Base-by-base conservation (phyloP, 1,140 invertebrate species). In the Drosophila malerkotliana region DNA sequence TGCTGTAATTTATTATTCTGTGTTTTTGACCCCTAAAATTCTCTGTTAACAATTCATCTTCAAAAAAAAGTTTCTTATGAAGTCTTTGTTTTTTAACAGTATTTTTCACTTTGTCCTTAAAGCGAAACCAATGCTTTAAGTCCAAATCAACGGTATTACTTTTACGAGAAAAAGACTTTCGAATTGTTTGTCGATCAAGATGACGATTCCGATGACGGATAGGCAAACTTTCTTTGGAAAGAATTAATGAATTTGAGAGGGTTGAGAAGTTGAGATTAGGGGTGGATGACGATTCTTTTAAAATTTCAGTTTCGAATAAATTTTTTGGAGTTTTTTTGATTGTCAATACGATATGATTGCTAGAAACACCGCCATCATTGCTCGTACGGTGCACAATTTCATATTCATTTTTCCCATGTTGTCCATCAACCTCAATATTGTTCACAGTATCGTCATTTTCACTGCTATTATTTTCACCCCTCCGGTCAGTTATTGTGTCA, bases 291-390 rank as follows among this genome's bases (percentile, higher is more conserved):
- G 15, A 2, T 8, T 10, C 56, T 28, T 45, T 67, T 9, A 30
- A 12, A 12, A 26, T 55, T 26, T 0, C 26, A 9, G 5, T 24
- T n/a, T 63, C 52, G 14, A 24, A 0, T 81, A 84, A 8, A 82
- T 91, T 67, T 84, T 88, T 85, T 21, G 87, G 90, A 4, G 80
- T 91, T 69, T 91, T 91, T 24, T 91, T 91, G 57, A 91, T 90
- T 44, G 90, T 91, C 62, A 91, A 52, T 2, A 91, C 84, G 18
- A 91, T 89, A 44, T 91, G 90, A 58, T 83, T 79, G 26, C 48
- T 83, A 15, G 21, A 32, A 30, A 15, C 37, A 18, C 8, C 37
- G 2, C 28, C 56, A 8, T 51, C 41, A 10, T 18, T 28, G 4
- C 49, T 45, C 9, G 67, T 76, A 4, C 39, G 71, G 30, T 83